Conservation (phyloP, 2,888 invertebrate genomes). For the Gryllus longicercus region DNA sequence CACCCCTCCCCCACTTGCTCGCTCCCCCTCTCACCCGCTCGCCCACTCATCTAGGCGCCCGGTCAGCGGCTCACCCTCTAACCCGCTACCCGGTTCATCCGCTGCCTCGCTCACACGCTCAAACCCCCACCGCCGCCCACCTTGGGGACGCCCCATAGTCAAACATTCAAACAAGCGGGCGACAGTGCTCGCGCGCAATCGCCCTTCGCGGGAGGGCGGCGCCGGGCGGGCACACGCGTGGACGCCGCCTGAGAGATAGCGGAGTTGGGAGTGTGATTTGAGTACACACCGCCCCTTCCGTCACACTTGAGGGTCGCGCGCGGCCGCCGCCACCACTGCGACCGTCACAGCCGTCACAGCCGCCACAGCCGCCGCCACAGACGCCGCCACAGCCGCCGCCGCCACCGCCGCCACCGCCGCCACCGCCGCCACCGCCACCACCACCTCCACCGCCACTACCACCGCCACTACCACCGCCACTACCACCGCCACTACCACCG, state of each 20-base stretch:
- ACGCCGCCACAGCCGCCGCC: too few relatives aligned
- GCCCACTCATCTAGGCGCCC: not conserved
- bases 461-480: too few relatives aligned
- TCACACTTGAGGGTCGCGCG: not conserved
- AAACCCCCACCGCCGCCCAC: not conserved
- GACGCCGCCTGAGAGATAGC: not conserved
- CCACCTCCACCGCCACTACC: too few relatives aligned
- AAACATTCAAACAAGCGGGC: not conserved
- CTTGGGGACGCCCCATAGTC: not conserved
- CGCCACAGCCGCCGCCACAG: too few relatives aligned
- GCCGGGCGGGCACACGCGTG: not conserved
- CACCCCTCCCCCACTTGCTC: not conserved
- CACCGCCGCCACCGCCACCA: too few relatives aligned
- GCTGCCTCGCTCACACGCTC: not conserved
- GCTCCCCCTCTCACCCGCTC: not conserved
- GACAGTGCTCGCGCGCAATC: not conserved
- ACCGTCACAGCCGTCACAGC: too few relatives aligned
- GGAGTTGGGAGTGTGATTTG: constrained; percentile 17
- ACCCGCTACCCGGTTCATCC: not conserved
- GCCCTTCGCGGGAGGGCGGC: not conserved
- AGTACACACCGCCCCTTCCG: not conserved
- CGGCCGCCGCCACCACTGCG: not conserved
- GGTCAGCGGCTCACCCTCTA: not conserved
- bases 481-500: too few relatives aligned
- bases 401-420: too few relatives aligned